A percentile compares a stretch with the other conserved stretches of the same genome.
Conservation (phyloP, 2,113 vertebrate species). For the Aplodontia rufa region DNA sequence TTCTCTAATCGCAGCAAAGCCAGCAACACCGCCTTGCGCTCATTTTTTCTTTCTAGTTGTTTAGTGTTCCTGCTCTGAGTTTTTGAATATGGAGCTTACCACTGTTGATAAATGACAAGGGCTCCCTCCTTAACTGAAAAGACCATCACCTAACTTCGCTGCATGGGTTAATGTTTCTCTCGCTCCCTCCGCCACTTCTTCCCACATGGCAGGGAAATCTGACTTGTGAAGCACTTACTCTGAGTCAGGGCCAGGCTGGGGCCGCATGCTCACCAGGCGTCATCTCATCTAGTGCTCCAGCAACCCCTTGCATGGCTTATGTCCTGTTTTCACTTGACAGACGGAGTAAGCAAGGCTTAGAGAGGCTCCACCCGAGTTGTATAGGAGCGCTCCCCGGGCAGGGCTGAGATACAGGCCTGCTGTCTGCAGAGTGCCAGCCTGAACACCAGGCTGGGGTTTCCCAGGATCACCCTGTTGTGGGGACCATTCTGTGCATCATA, state of each 20-base stretch:
- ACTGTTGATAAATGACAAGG: neutral
- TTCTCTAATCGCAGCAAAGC: too few species aligned
- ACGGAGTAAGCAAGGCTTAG: neutral
- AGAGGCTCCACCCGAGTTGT: neutral
- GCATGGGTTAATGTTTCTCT: neutral
- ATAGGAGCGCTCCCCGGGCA: neutral
- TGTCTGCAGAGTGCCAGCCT: neutral
- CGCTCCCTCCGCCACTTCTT: neutral
- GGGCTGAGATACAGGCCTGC: neutral
- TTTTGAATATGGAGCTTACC: neutral
- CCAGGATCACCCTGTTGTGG: neutral
- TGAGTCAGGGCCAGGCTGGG: neutral
- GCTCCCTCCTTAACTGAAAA: neutral
- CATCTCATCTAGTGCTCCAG: neutral
- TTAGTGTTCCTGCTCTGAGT: neutral
- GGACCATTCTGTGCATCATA: neutral
- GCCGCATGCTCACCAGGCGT: neutral
- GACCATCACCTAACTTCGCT: neutral
- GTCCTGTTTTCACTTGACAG: neutral
- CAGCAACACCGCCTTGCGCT: neutral
- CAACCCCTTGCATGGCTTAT: accelerated
- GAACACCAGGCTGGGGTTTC: neutral
- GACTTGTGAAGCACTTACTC: accelerated
- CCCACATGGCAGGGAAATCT: accelerated
- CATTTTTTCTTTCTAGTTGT: neutral